Evolutionary conservation across 1,140 invertebrate species (phyloP).

Genomic region (Spodoptera litura): DNA sequence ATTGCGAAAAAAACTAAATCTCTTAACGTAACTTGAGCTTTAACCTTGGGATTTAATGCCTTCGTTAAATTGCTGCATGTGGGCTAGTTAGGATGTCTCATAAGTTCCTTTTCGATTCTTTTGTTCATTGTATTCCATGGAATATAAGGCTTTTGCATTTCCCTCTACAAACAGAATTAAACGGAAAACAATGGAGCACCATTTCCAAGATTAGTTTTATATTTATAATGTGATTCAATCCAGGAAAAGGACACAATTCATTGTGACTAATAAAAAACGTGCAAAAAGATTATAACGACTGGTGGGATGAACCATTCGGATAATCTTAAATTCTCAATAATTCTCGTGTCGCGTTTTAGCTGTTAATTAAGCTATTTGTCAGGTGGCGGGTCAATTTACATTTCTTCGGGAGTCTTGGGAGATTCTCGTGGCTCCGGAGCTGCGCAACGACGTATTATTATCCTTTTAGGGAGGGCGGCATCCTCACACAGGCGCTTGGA

Average conservation of each 20-base stretch:
- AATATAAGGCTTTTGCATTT: constrained; percentile 49
- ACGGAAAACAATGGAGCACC: constrained; percentile 8
- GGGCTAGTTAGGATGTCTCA: constrained; percentile 66
- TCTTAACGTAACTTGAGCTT: constrained; percentile 71
- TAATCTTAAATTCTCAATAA: constrained; percentile 81
- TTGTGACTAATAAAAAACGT: constrained; percentile 60
- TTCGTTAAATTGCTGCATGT: constrained; percentile 76
- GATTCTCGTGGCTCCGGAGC: constrained; percentile 68
- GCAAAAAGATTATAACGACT: background rate
- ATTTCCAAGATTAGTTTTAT: constrained; percentile 37
- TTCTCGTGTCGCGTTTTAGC: constrained; percentile 77
- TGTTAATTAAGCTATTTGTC: constrained; percentile 86
- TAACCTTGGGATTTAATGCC: constrained; percentile 82
- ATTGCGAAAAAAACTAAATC: constrained; percentile 83
- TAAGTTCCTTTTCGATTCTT: constrained; percentile 63
- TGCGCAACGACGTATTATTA: constrained; percentile 84
- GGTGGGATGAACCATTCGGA: constrained; percentile 69
- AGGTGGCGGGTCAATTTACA: constrained; percentile 81
- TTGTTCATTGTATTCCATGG: constrained; percentile 72
- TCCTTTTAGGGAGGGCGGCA: constrained; percentile 84
- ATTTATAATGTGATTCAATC: background rate
- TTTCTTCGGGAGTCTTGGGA: constrained; percentile 76
- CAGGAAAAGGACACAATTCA: background rate
- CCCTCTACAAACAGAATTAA: constrained; percentile 23
- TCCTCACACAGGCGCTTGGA: constrained; percentile 75